Percentiles rank a stretch among this genome's conserved stretches.
Conservation (phyloP, 2,797 vertebrate species). For the Antennarius maculatus region DNA sequence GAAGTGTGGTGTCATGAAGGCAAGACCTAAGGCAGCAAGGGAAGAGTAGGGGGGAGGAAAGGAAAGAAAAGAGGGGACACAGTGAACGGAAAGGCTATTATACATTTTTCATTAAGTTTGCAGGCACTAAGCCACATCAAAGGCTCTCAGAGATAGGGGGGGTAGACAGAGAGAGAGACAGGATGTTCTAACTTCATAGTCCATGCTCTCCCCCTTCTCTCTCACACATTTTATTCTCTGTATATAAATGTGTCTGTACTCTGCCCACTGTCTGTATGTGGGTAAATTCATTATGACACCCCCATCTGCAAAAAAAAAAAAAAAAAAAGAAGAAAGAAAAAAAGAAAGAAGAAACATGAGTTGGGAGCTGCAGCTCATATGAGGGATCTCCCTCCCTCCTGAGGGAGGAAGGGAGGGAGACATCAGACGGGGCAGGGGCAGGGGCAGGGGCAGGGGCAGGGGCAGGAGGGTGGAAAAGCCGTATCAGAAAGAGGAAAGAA, state of each 20-base stretch:
- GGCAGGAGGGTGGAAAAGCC: conserved; percentile 17
- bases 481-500: conserved; percentile 37
- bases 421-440: background rate
- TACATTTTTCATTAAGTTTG: conserved; percentile 88
- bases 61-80: conserved; percentile 51
- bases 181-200: conserved; percentile 86
- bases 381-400: no score
- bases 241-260: conserved; percentile 57
- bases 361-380: conserved; percentile 35
- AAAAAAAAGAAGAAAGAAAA: conserved; percentile 23
- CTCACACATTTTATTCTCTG: conserved; percentile 47
- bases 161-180: conserved; percentile 60
- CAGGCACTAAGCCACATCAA: conserved; percentile 86
- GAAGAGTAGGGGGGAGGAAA: conserved; percentile 18
- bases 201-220: conserved; percentile 50
- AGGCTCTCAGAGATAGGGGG: conserved; percentile 75
- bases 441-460: background rate
- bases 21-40: conserved; percentile 43
- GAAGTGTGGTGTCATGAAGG: conserved; percentile 61
- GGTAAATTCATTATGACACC: conserved; percentile 72
- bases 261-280: conserved; percentile 61
- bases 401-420: background rate
- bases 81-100: conserved; percentile 79
- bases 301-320: conserved; percentile 24
- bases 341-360: conserved; percentile 30